Base-by-base conservation (phyloP, 2,888 invertebrate genomes). In the Pogonocherus hispidulus region DNA sequence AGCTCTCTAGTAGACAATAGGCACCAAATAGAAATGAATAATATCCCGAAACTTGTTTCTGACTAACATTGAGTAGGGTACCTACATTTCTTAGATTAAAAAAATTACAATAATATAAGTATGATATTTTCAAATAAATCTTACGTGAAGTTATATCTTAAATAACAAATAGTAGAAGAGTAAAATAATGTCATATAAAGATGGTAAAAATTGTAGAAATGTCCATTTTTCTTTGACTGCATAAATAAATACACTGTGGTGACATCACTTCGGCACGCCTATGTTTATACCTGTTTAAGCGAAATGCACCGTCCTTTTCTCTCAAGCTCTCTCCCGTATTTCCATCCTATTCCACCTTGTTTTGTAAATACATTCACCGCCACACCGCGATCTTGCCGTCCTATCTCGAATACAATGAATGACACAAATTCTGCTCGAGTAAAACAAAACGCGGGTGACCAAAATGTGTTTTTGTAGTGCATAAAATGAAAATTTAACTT, bases 381-480 rank as follows among this genome's bases (percentile, higher is more conserved):
- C 0, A 6, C 27, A 2, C n/a, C 6, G 4, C 32, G 32, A 32
- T 11, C 32, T 8, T 47, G 22, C 19, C 18, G 5, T 47, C 8
- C 47, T 16, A 16, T 47, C 47, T 47, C 47, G 6, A 47, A 2
- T 47, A 18, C 8, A 47, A 47, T 8, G 4, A 4, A 46, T 47
- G 47, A 47, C 20, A 47, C 19, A 22, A 47, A 19, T 20, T 18
- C 19, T 6, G 6, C 18, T 19, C 19, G 22, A 1, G 47, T 22
- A 19, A 46, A 16, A 20, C n/a, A 9, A 22, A 9, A 22, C 47
- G 20, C 47, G 20, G 2, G 22, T 27, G 22, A 27, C 5, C 3
- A 49, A 57, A 59, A 59, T 59, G 59, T 32, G 47, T 27, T 57
- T 46, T 47, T 3, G 11, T 11, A 18, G 35, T 47, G 32, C 22